Base-by-base conservation (phyloP, 2,113 vertebrate species). In the Dryoscopus gambensis region DNA sequence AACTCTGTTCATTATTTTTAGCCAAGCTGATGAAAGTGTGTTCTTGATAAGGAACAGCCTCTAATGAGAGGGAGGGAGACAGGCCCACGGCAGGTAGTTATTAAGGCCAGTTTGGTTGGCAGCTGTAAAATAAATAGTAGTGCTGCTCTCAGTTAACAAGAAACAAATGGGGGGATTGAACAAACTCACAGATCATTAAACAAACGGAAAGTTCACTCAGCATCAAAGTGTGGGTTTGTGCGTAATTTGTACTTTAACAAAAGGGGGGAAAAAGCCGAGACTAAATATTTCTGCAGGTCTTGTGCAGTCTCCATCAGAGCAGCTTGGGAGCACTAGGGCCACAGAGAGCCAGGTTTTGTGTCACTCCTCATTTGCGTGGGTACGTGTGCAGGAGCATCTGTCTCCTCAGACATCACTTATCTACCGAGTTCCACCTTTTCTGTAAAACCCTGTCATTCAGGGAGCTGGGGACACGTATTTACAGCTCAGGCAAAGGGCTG, bases 11-110 rank as follows among this genome's bases (percentile, higher is more conserved):
- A 25, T 89, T 94, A 80, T 81, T 96, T 97, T 94, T 80, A 95
- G 75, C 53, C 49, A 90, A 84, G 21, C 57, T 86, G 69, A 79
- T 79, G 84, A 53, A 93, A 94, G 77, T 87, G 82, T 70, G 59
- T 56, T 82, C 33, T 84, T 93, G 91, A 88, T 94, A 86, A 95
- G 87, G 44, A 95, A 15, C 82, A 92, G 92, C 83, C 73, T 87
- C 40, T 78, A 79, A 53, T 73, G 86, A 69, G 56, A 94, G 44
- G 79, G 37, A 62, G 62, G 49, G 44, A 90, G 50, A 42, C 31
- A 84, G 65, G 62, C 55, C 78, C 59, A 44, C 0, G 52, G 35
- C 85, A 94, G 93, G 85, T 52, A 65, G 67, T 93, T 93, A 78
- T 95, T 95, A 89, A 80, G 67, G 31, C 40, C 73, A 33, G 47